Evolutionary conservation across 1,140 invertebrate genomes (phyloP), one percentile per base, ranked within the genome.

Genomic region (Apis florea): DNA sequence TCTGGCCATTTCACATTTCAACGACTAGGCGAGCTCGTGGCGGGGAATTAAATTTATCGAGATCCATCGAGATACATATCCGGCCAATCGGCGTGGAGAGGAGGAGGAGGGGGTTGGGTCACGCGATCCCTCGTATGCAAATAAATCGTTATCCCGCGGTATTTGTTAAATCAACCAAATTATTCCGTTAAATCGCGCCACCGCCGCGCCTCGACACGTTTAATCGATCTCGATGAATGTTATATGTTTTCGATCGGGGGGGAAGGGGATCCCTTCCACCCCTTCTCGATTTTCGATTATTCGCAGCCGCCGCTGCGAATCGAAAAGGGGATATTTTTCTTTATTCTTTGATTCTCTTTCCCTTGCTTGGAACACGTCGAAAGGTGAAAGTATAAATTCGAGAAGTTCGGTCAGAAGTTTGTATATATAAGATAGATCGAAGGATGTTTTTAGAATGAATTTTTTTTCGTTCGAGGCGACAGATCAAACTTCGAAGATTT

Each of bases 101-200:
- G 49, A 6, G 5, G 17, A n/a, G 21, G 26, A 10, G 17, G 40
- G 19, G 67, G 15, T 12, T 26, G 6, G 9, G 1, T 47, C 24
- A n/a, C 26, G 17, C 83, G 79, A 61, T 75, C 61, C 56, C 66
- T 40, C 58, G 61, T 84, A 83, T 76, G 85, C 85, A 83, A 87
- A 88, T 87, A 88, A 88, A 88, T 88, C 77, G 72, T 88, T 88
- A 88, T 87, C 77, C 84, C 72, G 76, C 40, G 83, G 85, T 61
- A 85, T 88, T 88, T 87, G 86, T 88, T 88, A 88, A 87, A 87
- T 87, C 85, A 87, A 84, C 85, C 78, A 85, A 88, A 88, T 88
- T 88, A 88, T 88, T 87, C 79, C 72, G 85, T 88, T 88, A 87
- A 88, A 88, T 87, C 83, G 85, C 58, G 24, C 49, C 59, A 12